These are phyloP conservation scores for Cataglyphis cursor DNA, from an alignment of 2,888 invertebrate species.

Conservation along the genomic window DNA sequence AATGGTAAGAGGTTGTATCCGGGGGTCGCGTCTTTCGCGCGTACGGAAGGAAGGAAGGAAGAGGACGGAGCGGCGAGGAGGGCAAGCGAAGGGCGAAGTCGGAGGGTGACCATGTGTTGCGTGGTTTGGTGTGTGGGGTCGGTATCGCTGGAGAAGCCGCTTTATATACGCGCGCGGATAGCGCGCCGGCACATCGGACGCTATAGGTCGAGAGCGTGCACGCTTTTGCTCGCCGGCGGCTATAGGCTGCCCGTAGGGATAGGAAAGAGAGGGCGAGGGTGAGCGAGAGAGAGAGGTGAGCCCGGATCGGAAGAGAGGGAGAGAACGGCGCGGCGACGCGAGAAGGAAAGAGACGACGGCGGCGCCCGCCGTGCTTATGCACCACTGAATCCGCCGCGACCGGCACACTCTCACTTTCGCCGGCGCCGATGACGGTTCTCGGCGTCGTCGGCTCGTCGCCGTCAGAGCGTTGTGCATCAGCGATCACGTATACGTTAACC, in stretches of 20 bases:
- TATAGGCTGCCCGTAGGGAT: slow-evolving; percentile 69
- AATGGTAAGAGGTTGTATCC: slow-evolving; percentile 20
- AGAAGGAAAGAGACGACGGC: slow-evolving; percentile 63
- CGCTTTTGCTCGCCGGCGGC: slow-evolving; percentile 69
- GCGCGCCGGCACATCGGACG: slow-evolving; percentile 75
- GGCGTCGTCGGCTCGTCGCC: slow-evolving; percentile 78
- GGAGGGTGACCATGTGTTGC: slow-evolving; percentile 62
- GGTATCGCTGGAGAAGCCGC: slow-evolving; percentile 69
- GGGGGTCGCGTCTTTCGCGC: slow-evolving; percentile 46
- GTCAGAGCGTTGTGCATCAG: slow-evolving; percentile 62
- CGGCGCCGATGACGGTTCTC: slow-evolving; percentile 83
- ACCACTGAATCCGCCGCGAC: slow-evolving; percentile 79
- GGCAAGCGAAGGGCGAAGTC: slow-evolving; percentile 63
- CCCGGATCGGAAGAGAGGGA: slow-evolving; percentile 56
- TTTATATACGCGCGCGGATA: slow-evolving; percentile 72
- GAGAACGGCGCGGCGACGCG: slow-evolving; percentile 53
- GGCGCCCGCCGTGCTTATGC: slow-evolving; percentile 77
- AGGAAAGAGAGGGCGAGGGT: slow-evolving; percentile 54
- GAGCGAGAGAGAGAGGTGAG: slow-evolving; percentile 50
- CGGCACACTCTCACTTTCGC: slow-evolving; percentile 85
- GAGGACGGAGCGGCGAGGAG: slow-evolving; percentile 31
- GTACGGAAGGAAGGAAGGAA: slow-evolving; percentile 51
- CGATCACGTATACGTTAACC: slow-evolving; percentile 48
- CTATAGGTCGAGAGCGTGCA: slow-evolving; percentile 76
- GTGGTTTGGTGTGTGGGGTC: slow-evolving; percentile 67